Evolutionary conservation across 2,888 invertebrate genomes (phyloP).

Genomic region (Malacosoma neustria): DNA sequence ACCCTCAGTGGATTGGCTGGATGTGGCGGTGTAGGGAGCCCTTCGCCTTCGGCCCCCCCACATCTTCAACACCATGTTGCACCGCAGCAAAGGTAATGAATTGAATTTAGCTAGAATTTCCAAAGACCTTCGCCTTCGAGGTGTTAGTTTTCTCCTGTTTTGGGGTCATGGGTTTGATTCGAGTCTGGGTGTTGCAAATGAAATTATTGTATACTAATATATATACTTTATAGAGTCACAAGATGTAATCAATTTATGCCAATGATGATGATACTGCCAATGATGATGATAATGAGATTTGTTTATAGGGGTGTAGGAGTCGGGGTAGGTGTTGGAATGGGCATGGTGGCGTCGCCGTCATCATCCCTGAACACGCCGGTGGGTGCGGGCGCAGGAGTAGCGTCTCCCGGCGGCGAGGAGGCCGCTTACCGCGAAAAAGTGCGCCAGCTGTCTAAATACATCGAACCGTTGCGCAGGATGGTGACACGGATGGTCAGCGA

Average conservation of each 20-base stretch:
- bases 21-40: slow-evolving; percentile 78
- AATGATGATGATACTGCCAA: neutral
- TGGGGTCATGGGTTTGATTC: too few species aligned
- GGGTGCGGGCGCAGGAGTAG: slow-evolving; percentile 49
- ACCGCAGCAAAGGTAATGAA: slow-evolving; percentile 55
- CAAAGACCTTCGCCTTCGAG: too few species aligned
- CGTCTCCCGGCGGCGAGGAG: slow-evolving; percentile 80
- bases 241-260: neutral
- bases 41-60: slow-evolving; percentile 77
- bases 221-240: too few species aligned
- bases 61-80: slow-evolving; percentile 73
- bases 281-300: too few species aligned
- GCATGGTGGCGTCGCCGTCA: slow-evolving; percentile 83
- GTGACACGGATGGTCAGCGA: slow-evolving; percentile 91
- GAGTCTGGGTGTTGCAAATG: too few species aligned
- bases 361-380: slow-evolving; percentile 88
- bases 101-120: too few species aligned
- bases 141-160: too few species aligned
- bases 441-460: slow-evolving; percentile 93
- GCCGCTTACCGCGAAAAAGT: slow-evolving; percentile 95
- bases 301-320: too few species aligned
- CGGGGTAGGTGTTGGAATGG: too few species aligned
- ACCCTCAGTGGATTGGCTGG: slow-evolving; percentile 43
- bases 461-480: slow-evolving; percentile 93
- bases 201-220: too few species aligned